A percentile compares a stretch with the other conserved stretches of the same genome.
These are phyloP conservation scores for Empis stercorea DNA, from an alignment of 2,888 invertebrate species.

Conservation along the genomic window DNA sequence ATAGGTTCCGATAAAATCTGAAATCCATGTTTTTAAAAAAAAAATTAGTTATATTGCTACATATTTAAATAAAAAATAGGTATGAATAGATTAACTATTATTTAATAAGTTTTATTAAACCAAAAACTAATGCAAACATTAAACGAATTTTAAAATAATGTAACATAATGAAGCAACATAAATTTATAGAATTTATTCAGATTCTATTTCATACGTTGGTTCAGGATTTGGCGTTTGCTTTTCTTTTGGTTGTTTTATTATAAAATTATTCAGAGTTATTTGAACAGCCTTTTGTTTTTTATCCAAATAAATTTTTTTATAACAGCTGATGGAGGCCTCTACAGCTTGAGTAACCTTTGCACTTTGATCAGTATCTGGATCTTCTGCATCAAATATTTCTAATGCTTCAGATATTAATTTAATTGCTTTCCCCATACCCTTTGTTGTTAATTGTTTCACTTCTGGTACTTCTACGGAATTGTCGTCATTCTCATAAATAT, in stretches of 20 bases:
- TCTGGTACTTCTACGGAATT: neutral
- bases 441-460: neutral
- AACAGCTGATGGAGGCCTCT: neutral
- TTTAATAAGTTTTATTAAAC: neutral
- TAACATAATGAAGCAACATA: neutral
- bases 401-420: neutral
- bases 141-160: neutral
- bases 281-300: neutral
- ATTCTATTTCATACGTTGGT: neutral
- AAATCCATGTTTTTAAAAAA: neutral
- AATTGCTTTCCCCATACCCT: neutral
- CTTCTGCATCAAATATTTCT: neutral
- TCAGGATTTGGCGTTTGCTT: neutral
- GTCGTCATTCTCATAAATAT: neutral
- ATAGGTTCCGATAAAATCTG: neutral
- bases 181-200: neutral
- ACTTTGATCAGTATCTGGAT: neutral
- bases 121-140: neutral
- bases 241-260: neutral
- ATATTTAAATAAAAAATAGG: neutral
- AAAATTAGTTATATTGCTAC: neutral
- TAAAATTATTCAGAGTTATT: neutral
- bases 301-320: neutral
- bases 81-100: neutral
- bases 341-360: neutral